These are phyloP conservation scores for Protonemura montana DNA, from an alignment of 2,888 invertebrate genomes.

Conservation along the genomic window DNA sequence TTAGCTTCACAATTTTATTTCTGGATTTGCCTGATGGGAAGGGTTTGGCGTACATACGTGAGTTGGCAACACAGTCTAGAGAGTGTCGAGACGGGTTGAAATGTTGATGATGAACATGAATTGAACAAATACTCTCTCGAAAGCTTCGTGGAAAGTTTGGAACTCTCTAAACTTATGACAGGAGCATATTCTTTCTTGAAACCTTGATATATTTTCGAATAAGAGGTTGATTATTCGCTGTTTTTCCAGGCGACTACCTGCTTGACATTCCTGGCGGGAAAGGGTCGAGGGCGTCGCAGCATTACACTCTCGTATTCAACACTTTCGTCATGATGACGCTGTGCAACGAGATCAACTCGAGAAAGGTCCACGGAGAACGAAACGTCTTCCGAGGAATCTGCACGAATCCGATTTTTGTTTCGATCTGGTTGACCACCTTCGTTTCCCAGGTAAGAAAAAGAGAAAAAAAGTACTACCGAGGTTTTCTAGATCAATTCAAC, in stretches of 20 bases:
- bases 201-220: neutral
- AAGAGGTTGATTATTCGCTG: too few relatives aligned
- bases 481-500: too few relatives aligned
- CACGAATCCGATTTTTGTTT: slow-evolving; percentile 67
- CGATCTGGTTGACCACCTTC: slow-evolving; percentile 67
- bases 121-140: too few relatives aligned
- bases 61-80: too few relatives aligned
- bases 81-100: too few relatives aligned
- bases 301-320: slow-evolving; percentile 74
- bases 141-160: too few relatives aligned
- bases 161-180: too few relatives aligned
- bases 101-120: too few relatives aligned
- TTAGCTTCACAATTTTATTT: too few relatives aligned
- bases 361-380: slow-evolving; percentile 71
- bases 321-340: slow-evolving; percentile 74
- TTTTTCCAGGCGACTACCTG: slow-evolving; percentile 18
- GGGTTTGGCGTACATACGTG: too few relatives aligned
- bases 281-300: slow-evolving; percentile 56
- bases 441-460: slow-evolving; percentile 61
- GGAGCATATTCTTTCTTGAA: neutral
- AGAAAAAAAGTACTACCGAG: too few relatives aligned
- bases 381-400: slow-evolving; percentile 68
- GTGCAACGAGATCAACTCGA: slow-evolving; percentile 72
- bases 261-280: neutral
- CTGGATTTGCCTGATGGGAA: too few relatives aligned